Conservation (phyloP, 37 sponge, comb jelly and placozoan genomes). For the Axinella damicornis region DNA sequence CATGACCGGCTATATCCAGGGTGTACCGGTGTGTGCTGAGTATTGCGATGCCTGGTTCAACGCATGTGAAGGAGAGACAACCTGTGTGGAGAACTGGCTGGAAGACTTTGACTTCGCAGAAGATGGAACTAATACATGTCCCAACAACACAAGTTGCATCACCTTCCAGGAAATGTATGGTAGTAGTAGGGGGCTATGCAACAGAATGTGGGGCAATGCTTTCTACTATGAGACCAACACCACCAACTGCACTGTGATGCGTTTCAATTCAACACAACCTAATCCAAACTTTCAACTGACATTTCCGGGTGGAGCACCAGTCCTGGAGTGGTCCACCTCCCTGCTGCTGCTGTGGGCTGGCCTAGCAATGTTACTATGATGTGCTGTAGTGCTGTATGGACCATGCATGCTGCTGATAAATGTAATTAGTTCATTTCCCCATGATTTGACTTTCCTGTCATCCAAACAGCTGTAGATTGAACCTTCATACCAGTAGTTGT, state of each 20-base stretch:
- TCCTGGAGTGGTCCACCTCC: not conserved
- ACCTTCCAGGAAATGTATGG: slow-evolving; percentile 47
- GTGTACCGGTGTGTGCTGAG: slow-evolving; percentile 64
- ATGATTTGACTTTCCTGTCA: too few species aligned
- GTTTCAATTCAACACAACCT: not conserved
- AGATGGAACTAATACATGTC: slow-evolving; percentile 49
- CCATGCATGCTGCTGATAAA: too few species aligned
- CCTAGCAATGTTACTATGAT: not conserved
- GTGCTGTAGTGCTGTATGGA: too few species aligned
- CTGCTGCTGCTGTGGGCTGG: not conserved
- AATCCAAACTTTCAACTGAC: slow-evolving; percentile 18
- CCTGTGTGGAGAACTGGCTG: slow-evolving; percentile 79
- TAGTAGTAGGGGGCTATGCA: slow-evolving; percentile 44
- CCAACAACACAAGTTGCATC: slow-evolving; percentile 12
- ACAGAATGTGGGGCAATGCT: slow-evolving; percentile 63
- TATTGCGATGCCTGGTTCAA: slow-evolving; percentile 76
- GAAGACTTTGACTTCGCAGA: slow-evolving; percentile 45
- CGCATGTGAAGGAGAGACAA: slow-evolving; percentile 67
- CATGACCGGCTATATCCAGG: slow-evolving; percentile 13
- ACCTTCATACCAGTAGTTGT: too few species aligned
- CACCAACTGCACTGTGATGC: slow-evolving; percentile 34
- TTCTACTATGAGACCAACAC: slow-evolving; percentile 40
- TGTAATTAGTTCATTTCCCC: too few species aligned
- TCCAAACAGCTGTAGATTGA: too few species aligned
- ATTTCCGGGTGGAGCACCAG: not conserved